A percentile compares a stretch with the other conserved stretches of the same genome.
Evolutionary conservation across 2,888 invertebrate species (phyloP).

Genomic region (Drosophila melanosoma): DNA sequence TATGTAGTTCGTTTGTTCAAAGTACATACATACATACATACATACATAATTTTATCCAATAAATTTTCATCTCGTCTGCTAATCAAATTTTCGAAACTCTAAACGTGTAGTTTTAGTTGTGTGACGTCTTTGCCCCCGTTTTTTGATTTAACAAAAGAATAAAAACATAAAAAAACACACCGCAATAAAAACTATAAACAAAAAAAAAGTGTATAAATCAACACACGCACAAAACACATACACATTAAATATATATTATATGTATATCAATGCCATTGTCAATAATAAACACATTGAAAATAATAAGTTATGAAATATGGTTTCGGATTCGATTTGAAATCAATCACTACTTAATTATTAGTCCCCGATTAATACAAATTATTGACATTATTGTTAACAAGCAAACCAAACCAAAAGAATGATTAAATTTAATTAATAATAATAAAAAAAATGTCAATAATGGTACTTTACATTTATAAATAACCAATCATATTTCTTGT

Average conservation of each 20-base stretch:
- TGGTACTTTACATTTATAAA: slow-evolving; percentile 57
- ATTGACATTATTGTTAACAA: not conserved
- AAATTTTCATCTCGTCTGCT: slow-evolving; percentile 62
- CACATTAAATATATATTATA: slow-evolving; percentile 11
- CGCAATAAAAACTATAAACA: slow-evolving; percentile 4
- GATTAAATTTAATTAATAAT: not conserved
- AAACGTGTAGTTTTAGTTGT: slow-evolving; percentile 73
- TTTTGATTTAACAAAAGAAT: slow-evolving; percentile 35
- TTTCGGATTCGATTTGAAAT: slow-evolving; percentile 7
- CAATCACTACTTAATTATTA: slow-evolving; percentile 16
- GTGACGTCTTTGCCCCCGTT: slow-evolving; percentile 69
- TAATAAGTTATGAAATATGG: not conserved
- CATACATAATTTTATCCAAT: slow-evolving; percentile 47
- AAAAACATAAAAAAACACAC: slow-evolving; percentile 24
- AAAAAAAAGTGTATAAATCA: slow-evolving; percentile 12
- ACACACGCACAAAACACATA: slow-evolving; percentile 29
- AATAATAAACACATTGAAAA: slow-evolving; percentile 18
- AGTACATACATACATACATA: slow-evolving; percentile 27
- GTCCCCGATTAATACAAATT: slow-evolving; percentile 1
- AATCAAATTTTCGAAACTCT: slow-evolving; percentile 66
- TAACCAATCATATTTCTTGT: slow-evolving; percentile 59
- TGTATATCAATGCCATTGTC: slow-evolving; percentile 29
- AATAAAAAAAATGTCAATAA: slow-evolving; percentile 11
- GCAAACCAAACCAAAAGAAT: not conserved
- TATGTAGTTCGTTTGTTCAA: slow-evolving; percentile 68